Evolutionary conservation across 2,113 vertebrate genomes (phyloP).

Genomic region (Bambusicola thoracicus): DNA sequence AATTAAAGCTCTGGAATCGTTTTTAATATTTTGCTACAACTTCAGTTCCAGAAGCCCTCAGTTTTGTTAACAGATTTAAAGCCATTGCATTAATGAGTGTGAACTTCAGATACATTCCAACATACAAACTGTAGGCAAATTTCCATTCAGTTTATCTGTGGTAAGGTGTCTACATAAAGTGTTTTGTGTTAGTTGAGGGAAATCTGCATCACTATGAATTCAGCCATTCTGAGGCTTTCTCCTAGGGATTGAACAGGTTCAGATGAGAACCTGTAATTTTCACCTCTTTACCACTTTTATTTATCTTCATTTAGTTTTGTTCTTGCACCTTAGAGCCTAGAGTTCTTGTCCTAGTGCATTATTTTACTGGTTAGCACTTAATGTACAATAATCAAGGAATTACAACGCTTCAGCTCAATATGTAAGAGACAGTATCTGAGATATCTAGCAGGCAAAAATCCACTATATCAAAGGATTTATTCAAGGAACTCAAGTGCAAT

Average conservation of each 20-base stretch:
- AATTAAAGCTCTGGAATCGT: background rate
- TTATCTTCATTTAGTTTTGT: background rate
- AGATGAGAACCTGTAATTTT: background rate
- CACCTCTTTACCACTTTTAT: background rate
- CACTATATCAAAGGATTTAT: background rate
- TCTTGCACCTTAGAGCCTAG: background rate
- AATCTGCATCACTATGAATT: background rate
- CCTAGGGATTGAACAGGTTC: background rate
- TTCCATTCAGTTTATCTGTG: background rate
- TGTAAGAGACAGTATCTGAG: background rate
- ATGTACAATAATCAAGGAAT: background rate
- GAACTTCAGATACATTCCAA: background rate
- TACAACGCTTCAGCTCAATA: background rate
- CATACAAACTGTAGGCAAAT: background rate
- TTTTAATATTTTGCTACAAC: background rate
- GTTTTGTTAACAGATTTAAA: background rate
- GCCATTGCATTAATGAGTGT: background rate
- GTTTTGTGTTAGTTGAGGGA: background rate
- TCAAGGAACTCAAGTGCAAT: background rate
- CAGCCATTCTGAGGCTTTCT: background rate
- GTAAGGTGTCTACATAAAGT: background rate
- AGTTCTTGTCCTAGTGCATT: background rate
- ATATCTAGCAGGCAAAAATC: background rate
- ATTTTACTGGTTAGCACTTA: rapidly evolving
- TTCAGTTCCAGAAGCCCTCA: background rate